Evolutionary conservation across 2,797 vertebrate genomes (phyloP), one percentile per base, ranked within the genome.

Genomic region (Poeciliopsis infans): DNA sequence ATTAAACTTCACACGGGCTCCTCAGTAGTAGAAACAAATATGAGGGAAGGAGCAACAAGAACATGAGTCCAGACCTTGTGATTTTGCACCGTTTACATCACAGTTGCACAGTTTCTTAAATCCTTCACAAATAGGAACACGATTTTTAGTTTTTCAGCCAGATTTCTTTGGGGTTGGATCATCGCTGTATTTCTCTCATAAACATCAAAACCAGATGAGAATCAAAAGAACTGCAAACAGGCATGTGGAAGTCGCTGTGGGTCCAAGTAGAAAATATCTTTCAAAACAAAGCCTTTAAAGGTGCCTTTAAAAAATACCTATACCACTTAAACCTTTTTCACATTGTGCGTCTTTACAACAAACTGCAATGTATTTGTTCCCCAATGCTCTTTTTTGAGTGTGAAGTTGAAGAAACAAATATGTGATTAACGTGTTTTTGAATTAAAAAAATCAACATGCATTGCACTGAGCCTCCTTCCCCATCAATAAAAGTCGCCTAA

Each of bases 151-250:
- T 78, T 25, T 64, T 33, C 25, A 78, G 78, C 36, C 7, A 85
- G 64, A 86, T 85, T 83, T 88, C 68, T 90, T 75, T 76, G 80
- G 68, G 64, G 74, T 74, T 81, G 75, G 86, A 84, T 87, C 83
- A 85, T 76, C 2, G 33, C 75, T 55, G 61, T 71, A 77, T 83
- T 88, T 88, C 71, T 79, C 71, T 82, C 41, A 79, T 80, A 69
- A 69, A 84, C 85, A 87, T 90, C 51, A 74, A 80, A 87, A 91
- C 79, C 89, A 91, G 90, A 92, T 88, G 88, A 28, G 51, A 13
- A 25, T 73, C 78, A 64, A 64, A 78, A 73, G 74, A 39, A 77
- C 74, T 73, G 61, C 72, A 88, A 88, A 80, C 76, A 75, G 77
- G 74, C 84, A 82, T 28, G 51, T 79, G 55, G 79, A 82, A 73